These are phyloP conservation scores for Pocillopora grandis DNA, from an alignment of 92 coral and sea anemone species.

Conservation along the genomic window DNA sequence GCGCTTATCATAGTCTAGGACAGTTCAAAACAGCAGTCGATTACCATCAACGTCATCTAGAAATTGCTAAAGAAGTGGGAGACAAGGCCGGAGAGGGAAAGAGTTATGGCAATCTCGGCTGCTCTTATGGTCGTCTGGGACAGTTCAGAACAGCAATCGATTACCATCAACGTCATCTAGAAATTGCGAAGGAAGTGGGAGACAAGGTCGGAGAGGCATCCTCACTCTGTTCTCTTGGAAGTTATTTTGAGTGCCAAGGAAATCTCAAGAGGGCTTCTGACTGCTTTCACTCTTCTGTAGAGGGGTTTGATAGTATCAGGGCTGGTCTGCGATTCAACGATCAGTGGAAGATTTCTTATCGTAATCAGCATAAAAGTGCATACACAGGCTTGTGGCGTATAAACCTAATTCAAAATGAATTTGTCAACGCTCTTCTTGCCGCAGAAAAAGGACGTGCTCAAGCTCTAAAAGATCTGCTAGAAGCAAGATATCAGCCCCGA, in stretches of 20 bases:
- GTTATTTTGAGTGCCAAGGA: background rate
- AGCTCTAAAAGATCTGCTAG: background rate
- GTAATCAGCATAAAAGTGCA: background rate
- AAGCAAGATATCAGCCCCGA: background rate
- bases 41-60: background rate
- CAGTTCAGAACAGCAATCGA: background rate
- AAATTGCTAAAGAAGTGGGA: background rate
- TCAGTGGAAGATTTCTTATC: background rate
- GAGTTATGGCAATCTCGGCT: background rate
- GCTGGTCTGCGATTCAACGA: background rate
- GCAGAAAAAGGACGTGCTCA: background rate
- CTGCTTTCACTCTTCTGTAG: background rate
- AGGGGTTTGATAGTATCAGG: background rate
- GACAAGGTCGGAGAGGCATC: background rate
- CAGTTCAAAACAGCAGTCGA: too few relatives aligned
- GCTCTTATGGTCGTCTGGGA: background rate
- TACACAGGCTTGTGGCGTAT: background rate
- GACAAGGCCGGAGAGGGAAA: too few relatives aligned
- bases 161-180: background rate
- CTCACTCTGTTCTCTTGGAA: background rate
- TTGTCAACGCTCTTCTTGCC: background rate
- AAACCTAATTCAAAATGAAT: background rate
- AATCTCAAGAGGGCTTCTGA: background rate
- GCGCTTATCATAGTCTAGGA: too few relatives aligned
- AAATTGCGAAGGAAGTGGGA: background rate